Base-by-base conservation (phyloP, 2,888 invertebrate genomes). In the Acrobasis suavella region DNA sequence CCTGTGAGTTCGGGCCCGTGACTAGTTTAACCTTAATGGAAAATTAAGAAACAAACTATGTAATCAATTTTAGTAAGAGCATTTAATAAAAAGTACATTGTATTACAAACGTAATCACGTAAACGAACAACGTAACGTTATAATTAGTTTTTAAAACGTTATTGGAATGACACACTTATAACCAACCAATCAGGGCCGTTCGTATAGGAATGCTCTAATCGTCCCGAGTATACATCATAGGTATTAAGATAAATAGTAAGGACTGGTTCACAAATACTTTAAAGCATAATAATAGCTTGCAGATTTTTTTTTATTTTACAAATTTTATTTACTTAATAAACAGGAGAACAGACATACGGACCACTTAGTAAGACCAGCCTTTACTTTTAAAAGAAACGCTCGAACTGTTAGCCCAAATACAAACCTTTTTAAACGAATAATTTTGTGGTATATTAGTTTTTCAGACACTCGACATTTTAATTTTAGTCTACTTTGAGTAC, bases 141-240 rank as follows among this genome's bases (percentile, higher is more conserved):
- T 42, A 56, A 56, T 56, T 59, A 50, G 69, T 75, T 71, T 70
- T 77, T 72, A 73, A 77, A 74, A 75, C 73, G 72, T 77, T 77
- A 77, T 74, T 70, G 68, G 69, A 60, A 66, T 69, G 63, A 70
- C 73, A 74, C 64, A 58, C 64, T 68, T 64, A 65, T 61, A 56
- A 64, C 70, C 64, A 72, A 72, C 75, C 73, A 77, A 78, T 78
- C 72, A 67, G 66, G 55, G 64, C 60, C 60, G 7, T 70, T 62
- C 67, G 69, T 61, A 64, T 46, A 54, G 17, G 52, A 60, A 52
- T 60, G 51, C 39, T 60, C 52, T 60, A 60, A 60, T 60, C 39
- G 52, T 52, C 52, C 42, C 17, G 42, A 9, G 39, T 42, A 50
- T 14, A 38, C 51, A 39, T 60, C 50, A 42, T 17, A 60, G 60